These are phyloP conservation scores for Ctena decussata DNA, from an alignment of 2,888 invertebrate species.

Conservation along the genomic window DNA sequence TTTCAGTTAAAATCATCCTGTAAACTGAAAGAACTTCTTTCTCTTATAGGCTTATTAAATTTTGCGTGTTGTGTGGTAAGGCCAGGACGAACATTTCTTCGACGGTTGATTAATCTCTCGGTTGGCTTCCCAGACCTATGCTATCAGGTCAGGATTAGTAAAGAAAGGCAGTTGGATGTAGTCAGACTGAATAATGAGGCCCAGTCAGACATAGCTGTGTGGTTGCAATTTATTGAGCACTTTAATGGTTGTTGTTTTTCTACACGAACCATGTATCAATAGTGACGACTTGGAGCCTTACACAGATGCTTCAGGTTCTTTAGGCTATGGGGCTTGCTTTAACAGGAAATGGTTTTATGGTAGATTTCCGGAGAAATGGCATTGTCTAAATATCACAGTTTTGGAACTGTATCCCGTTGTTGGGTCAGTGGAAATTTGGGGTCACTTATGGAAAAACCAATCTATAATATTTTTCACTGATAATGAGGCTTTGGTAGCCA, in stretches of 20 bases:
- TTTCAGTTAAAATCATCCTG: conserved; percentile 11
- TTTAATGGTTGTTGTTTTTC: conserved; percentile 40
- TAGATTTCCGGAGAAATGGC: neutral
- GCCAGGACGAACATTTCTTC: conserved; percentile 52
- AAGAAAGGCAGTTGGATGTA: conserved; percentile 30
- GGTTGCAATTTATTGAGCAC: conserved; percentile 20
- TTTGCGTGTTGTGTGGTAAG: conserved; percentile 49
- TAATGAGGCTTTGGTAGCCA: conserved; percentile 41
- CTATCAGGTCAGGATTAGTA: conserved; percentile 1
- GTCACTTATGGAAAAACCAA: conserved; percentile 22
- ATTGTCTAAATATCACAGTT: conserved; percentile 2
- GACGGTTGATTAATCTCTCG: conserved; percentile 56
- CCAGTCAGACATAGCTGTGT: conserved; percentile 22
- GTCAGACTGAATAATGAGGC: conserved; percentile 33
- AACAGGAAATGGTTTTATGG: conserved; percentile 6
- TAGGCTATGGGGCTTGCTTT: neutral
- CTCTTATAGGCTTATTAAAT: conserved; percentile 45
- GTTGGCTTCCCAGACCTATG: conserved; percentile 34
- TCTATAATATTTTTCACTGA: conserved; percentile 51
- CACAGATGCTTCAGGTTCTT: conserved; percentile 21
- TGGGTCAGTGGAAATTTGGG: conserved; percentile 49
- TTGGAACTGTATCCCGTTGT: conserved; percentile 47
- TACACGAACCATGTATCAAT: neutral
- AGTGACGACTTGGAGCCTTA: conserved; percentile 13
- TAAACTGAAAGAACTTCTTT: conserved; percentile 38